Conservation (phyloP, 2,888 invertebrate genomes). For the Troilus luridus region DNA sequence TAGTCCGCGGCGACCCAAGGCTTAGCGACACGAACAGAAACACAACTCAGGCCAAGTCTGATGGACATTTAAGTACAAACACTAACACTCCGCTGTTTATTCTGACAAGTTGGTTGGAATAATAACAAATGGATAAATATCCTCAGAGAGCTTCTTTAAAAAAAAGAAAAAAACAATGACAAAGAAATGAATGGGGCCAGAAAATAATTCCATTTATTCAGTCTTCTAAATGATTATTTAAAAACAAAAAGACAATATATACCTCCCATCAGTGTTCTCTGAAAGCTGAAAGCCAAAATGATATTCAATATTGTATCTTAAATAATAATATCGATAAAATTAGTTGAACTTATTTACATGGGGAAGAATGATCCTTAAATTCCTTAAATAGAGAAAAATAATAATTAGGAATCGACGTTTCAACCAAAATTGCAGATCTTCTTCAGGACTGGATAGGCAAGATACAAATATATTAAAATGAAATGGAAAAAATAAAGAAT, state of each 20-base stretch:
- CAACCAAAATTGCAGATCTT: no score
- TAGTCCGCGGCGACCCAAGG: not conserved
- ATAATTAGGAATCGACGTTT: no score
- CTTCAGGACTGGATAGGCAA: no score
- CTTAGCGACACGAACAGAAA: constrained; percentile 17
- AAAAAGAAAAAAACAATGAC: not conserved
- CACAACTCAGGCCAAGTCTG: constrained; percentile 34
- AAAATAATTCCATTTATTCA: not conserved
- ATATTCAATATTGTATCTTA: no score
- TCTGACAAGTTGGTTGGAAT: constrained; percentile 5
- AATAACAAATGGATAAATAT: constrained; percentile 16
- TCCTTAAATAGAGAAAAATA: no score
- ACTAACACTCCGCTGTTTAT: constrained; percentile 7
- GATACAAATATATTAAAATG: no score
- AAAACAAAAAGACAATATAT: not conserved
- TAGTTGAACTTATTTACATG: no score
- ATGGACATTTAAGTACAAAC: constrained; percentile 23
- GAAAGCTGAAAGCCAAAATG: not conserved
- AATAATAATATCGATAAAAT: no score
- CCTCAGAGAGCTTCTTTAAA: not conserved
- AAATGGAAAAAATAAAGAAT: no score
- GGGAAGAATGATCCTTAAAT: no score
- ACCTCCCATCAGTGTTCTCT: not conserved
- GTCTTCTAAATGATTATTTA: not conserved
- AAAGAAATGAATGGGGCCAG: no score